A percentile compares a stretch with the other conserved stretches of the same genome.
Evolutionary conservation across 2,113 vertebrate genomes (phyloP).

Genomic region (Dolichotis patagonum): DNA sequence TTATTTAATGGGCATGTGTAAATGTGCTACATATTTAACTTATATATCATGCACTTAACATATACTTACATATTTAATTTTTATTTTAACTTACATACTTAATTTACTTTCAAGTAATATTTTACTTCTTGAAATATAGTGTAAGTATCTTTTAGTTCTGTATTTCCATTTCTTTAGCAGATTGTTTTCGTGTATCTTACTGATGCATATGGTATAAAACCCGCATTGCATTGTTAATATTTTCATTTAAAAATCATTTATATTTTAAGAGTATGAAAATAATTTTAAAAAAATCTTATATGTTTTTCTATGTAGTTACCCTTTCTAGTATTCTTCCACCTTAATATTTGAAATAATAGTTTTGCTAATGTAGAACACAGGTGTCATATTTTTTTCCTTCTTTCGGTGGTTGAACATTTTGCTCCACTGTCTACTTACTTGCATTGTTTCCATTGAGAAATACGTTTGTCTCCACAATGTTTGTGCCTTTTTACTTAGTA

Average conservation of each 20-base stretch:
- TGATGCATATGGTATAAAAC: not conserved
- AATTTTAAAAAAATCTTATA: not conserved
- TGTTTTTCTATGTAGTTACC: not conserved
- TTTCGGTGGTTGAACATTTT: not conserved
- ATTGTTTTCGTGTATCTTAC: not conserved
- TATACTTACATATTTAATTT: not conserved
- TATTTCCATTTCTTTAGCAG: not conserved
- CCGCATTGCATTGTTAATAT: not conserved
- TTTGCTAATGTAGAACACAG: not conserved
- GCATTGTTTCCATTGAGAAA: not conserved
- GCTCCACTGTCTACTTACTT: not conserved
- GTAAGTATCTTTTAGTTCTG: not conserved
- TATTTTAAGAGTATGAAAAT: slow-evolving; percentile 41
- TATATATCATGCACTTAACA: not conserved
- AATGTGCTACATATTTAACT: not conserved
- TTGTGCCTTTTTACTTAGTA: not conserved
- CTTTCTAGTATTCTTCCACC: not conserved
- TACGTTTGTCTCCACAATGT: not conserved
- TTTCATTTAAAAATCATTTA: slow-evolving; percentile 22
- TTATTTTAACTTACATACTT: not conserved
- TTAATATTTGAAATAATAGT: not conserved
- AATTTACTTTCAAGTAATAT: slow-evolving; percentile 11
- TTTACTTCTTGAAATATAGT: not conserved
- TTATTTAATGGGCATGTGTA: not conserved
- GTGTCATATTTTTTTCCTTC: not conserved